Evolutionary conservation across 2,888 invertebrate genomes (phyloP), one percentile per base, ranked within the genome.

Genomic region (Rotaria socialis): DNA sequence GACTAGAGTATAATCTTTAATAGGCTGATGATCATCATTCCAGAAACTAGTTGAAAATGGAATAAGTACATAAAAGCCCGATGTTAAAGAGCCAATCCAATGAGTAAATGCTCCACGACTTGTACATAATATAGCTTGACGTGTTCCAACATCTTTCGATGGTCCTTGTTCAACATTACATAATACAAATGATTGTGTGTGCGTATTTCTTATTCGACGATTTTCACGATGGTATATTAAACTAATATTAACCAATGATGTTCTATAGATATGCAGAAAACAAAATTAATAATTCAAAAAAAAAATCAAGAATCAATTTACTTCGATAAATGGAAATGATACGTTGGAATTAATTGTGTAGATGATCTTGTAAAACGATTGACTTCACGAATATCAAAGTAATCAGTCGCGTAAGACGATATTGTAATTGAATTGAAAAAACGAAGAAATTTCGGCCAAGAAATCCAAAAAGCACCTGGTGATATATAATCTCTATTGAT

Each of bases 41-140:
- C 80, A 80, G n/a, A 80, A 80, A 80, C 80, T 80, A n/a, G 80
- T 47, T n/a, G 80, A 80, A 47, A 80, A 80, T 47, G 80, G 80
- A n/a, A 80, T 80, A 14, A 80, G 10, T 11, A 47, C 47, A 80
- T 80, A 80, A 47, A 8, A 24, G n/a, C 80, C 80, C 11, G 43
- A 10, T 80, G 16, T 24, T 47, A 80, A n/a, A n/a, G 47, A 47
- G 11, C 80, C 80, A 14, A 10, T 47, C 80, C 80, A 80, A 80
- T 80, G 47, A 16, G 80, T 80, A 47, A 80, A 80, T 80, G 47
- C 80, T 8, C 80, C 47, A n/a, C 80, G 43, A 47, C 14, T 80
- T 47, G 47, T 80, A 47, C 47, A n/a, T 24, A 80, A n/a, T 43
- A 80, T 47, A 11, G 80, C 80, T 47, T 43, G 43, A 47, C 8